Percentiles rank a stretch among this genome's conserved stretches.
Conservation (phyloP, 2,113 vertebrate genomes). For the Vicugna pacos region DNA sequence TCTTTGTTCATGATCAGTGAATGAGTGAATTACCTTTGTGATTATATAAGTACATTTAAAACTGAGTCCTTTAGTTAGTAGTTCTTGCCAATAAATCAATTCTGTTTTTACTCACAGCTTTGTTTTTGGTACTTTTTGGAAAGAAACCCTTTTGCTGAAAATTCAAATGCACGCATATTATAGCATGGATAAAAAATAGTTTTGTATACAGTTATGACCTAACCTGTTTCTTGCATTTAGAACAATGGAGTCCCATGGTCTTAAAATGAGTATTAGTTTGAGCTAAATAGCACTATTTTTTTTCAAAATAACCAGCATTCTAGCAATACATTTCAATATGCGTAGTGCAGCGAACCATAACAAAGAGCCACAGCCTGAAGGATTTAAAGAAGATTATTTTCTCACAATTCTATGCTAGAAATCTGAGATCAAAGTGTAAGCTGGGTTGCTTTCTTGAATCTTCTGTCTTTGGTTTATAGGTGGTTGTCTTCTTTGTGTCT, state of each 20-base stretch:
- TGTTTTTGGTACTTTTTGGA: not conserved
- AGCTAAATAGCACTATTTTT: not conserved
- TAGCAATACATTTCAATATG: not conserved
- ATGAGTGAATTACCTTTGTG: not conserved
- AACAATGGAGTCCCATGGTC: not conserved
- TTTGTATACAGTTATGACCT: not conserved
- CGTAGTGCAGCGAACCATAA: not conserved
- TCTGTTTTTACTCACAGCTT: not conserved
- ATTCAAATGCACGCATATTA: not conserved
- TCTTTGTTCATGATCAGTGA: not conserved
- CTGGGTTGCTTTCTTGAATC: not conserved
- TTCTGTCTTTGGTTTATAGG: not conserved
- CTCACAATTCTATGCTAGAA: not conserved
- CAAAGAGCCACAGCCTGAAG: not conserved
- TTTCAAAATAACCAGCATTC: not conserved
- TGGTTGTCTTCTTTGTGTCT: not conserved
- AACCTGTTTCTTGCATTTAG: not conserved
- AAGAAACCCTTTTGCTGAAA: not conserved
- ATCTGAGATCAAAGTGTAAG: too few species aligned
- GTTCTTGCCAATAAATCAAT: not conserved
- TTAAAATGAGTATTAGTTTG: slow-evolving; percentile 8
- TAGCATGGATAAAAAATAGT: not conserved
- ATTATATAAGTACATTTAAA: not conserved
- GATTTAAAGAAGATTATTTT: not conserved
- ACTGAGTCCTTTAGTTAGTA: not conserved